Evolutionary conservation across 2,888 invertebrate genomes (phyloP), one percentile per base, ranked within the genome.

Genomic region (Heliconius charithonia): DNA sequence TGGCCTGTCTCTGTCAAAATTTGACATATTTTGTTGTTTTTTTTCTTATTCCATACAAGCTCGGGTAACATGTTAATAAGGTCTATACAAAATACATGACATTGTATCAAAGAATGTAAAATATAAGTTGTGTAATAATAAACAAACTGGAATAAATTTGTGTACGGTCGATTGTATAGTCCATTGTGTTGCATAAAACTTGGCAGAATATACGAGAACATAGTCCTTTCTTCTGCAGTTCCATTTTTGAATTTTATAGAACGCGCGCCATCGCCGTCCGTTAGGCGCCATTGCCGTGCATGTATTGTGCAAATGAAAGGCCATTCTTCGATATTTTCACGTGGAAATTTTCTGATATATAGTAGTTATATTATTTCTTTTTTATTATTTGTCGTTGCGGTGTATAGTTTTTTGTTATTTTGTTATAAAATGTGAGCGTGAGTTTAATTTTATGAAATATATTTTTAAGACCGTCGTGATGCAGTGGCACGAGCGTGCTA

Each of bases 161-260:
- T 70, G 65, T 79, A 74, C 76, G 37, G 76, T 70, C 74, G 77
- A 63, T 77, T 37, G 78, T 71, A 67, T 76, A 63, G 76, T 76
- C 66, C 66, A 78, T 80, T 81, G 78, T 81, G 66, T 76, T 56
- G 59, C 82, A 86, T 86, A 87, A 86, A 86, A 87, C 85, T 85
- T 83, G 45, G 83, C 85, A 84, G 86, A 86, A 88, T 86, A 85
- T 85, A 86, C 84, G 85, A 80, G 85, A 85, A 86, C 84, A 85
- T 80, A 78, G 83, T 83, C 83, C 85, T 88, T 88, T 88, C 88
- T 88, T 88, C 85, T 83, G 83, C 84, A 84, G 85, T 87, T 85
- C 86, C 85, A 86, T 88, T 89, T 89, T 87, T 86, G 86, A 89
- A 89, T 88, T 86, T 87, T 84, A 86, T 88, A 87, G 84, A 86